These are phyloP conservation scores for Aradophagus sp. DNA, from an alignment of 1,140 invertebrate genomes.

Conservation along the genomic window DNA sequence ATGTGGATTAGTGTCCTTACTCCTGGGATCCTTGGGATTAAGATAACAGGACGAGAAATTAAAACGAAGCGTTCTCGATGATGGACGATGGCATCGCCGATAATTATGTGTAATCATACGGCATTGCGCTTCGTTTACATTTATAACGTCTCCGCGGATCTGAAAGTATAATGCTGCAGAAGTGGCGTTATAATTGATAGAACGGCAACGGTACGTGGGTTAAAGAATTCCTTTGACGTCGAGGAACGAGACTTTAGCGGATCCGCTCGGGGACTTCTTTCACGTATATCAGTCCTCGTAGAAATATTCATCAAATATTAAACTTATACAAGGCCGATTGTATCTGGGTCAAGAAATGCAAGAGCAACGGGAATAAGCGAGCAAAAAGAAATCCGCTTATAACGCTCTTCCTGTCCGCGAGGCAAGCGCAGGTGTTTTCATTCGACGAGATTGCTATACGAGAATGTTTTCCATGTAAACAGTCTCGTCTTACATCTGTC, in stretches of 20 bases:
- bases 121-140: slow-evolving; percentile 43
- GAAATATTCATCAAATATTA: slow-evolving; percentile 52
- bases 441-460: slow-evolving; percentile 24
- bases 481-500: slow-evolving; percentile 3
- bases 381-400: slow-evolving; percentile 36
- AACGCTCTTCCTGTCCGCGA: slow-evolving; percentile 25
- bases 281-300: slow-evolving; percentile 35
- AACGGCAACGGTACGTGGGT: slow-evolving; percentile 21
- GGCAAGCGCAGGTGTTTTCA: slow-evolving; percentile 31
- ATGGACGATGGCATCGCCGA: slow-evolving; percentile 9
- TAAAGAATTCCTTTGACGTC: slow-evolving; percentile 46
- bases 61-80: slow-evolving; percentile 14
- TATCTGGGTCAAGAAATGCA: slow-evolving; percentile 53
- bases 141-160: slow-evolving; percentile 21
- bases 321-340: slow-evolving; percentile 31
- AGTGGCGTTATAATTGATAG: slow-evolving; percentile 43
- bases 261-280: slow-evolving; percentile 34
- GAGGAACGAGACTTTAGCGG: slow-evolving; percentile 20
- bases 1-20: too few relatives aligned
- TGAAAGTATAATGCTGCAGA: slow-evolving; percentile 40
- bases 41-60: slow-evolving; percentile 16
- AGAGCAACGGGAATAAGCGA: slow-evolving; percentile 25
- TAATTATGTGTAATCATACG: slow-evolving; percentile 36
- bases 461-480: slow-evolving; percentile 21
- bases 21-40: too few relatives aligned